A percentile compares a stretch with the other conserved stretches of the same genome.
phyloP scores from a whole-genome alignment of 2,113 vertebrate genomes.

The Panthera tigris region DNA sequence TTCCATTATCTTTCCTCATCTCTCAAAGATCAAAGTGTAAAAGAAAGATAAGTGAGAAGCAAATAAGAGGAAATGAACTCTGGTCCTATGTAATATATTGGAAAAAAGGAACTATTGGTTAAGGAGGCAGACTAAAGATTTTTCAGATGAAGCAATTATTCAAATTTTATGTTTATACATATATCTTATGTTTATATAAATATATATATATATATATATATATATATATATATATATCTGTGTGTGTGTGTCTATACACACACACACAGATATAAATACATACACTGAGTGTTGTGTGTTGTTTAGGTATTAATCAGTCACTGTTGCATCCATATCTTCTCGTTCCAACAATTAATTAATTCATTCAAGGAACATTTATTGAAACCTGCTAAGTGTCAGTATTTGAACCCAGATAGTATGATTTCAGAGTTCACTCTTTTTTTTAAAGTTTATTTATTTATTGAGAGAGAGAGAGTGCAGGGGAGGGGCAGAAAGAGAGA shows the following conservation, averaged over 20 bases:
- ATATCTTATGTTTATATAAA: background rate
- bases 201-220: too few relatives aligned
- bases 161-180: background rate
- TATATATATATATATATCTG: too few relatives aligned
- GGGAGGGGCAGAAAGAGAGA: too few relatives aligned
- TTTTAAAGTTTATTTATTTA: too few relatives aligned
- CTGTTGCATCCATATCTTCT: background rate
- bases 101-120: background rate
- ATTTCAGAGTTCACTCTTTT: background rate
- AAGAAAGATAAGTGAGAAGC: slow-evolving; percentile 54
- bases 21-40: slow-evolving; percentile 34
- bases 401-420: background rate
- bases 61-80: slow-evolving; percentile 53
- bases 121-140: background rate
- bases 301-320: background rate
- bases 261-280: background rate
- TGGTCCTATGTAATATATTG: background rate
- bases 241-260: background rate
- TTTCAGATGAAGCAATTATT: background rate
- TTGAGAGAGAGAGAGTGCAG: too few relatives aligned
- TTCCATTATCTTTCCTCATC: slow-evolving; percentile 45
- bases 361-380: background rate
- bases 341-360: background rate
- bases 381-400: background rate
- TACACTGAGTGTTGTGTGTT: background rate